Base-by-base conservation (phyloP, 2,797 vertebrate species). In the Gambelia wislizenii region DNA sequence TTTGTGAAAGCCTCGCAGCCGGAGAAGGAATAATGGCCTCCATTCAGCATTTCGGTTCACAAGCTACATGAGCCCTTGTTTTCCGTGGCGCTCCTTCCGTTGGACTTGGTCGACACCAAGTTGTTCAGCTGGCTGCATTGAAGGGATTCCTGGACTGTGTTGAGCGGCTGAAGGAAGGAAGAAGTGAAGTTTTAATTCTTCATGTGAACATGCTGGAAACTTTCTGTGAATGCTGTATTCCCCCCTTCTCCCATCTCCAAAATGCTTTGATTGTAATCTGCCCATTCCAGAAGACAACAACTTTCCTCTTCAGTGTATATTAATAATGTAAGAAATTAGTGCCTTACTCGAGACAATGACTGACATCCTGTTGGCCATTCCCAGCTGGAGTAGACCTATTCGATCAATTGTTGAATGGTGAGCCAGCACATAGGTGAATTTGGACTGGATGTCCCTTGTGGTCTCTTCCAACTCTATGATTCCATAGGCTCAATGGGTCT, bases 1-100 rank as follows among this genome's bases (percentile, higher is more conserved):
- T 85, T 92, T 80, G 95, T 95, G 91, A 25, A 96, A 89, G 91
- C 94, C 91, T 93, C 52, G 6, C 49, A 16, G 25, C 13, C 22
- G 93, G 87, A 94, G 95, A 94, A 92, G 94, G 90, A 95, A 87
- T 96, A 95, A 96, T 96, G 95, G 94, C 95, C 95, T 95, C 90
- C 90, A 87, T 95, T 95, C 83, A 20, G 90, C 84, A 91, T 93
- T 94, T 93, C 90, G 76, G 2, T 30, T 5, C 44, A 16, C 91
- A 70, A 95, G 93, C 88, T 90, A 90, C 56, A 80, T 89, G 91
- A 89, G 49, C 89, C 89, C 56, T 6, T 20, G 47, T 75, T 86
- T 74, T 92, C 59, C 27, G 85, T 30, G 61, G 5, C 1, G 69
- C 22, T 44, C 8, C 52, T 36, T 39, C 47, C 13, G 6, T 36